Evolutionary conservation across 1,140 invertebrate genomes (phyloP).

Genomic region (Microplitis demolitor): DNA sequence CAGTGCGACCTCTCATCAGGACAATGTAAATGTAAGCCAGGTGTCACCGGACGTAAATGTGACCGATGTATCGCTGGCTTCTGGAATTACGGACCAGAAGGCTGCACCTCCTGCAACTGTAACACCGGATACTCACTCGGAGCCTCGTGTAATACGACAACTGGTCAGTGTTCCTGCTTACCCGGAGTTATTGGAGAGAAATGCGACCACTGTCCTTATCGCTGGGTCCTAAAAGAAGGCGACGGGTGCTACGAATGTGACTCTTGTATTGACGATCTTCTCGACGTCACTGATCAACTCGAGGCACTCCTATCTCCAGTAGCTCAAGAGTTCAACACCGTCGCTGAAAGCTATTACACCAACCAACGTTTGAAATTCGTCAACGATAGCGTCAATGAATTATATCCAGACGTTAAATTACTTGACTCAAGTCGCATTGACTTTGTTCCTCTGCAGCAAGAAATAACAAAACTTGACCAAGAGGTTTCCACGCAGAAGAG

Average conservation of each 20-base stretch:
- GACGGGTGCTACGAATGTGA: conserved; percentile 83
- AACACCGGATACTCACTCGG: conserved; percentile 87
- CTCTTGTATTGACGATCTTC: conserved; percentile 83
- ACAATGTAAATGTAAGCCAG: conserved; percentile 85
- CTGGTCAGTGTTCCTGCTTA: conserved; percentile 93
- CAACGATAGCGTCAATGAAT: conserved; percentile 69
- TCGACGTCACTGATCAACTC: conserved; percentile 86
- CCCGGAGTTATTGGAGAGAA: conserved; percentile 94
- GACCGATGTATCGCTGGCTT: conserved; percentile 88
- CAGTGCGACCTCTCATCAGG: conserved; percentile 86
- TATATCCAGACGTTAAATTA: conserved; percentile 69
- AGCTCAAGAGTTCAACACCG: conserved; percentile 71
- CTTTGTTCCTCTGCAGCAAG: conserved; percentile 65
- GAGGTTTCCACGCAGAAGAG: conserved; percentile 65
- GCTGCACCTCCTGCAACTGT: conserved; percentile 87
- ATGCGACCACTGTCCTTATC: conserved; percentile 90
- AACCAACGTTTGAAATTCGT: conserved; percentile 75
- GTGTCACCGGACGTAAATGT: conserved; percentile 86
- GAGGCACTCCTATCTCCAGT: conserved; percentile 68
- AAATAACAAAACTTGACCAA: conserved; percentile 65
- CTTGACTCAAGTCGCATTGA: conserved; percentile 71
- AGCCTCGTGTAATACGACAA: conserved; percentile 83
- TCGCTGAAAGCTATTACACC: conserved; percentile 79
- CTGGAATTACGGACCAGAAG: conserved; percentile 88
- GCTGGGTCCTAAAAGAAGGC: conserved; percentile 73